A percentile compares a stretch with the other conserved stretches of the same genome.
Evolutionary conservation across 53 echinoderm and acorn worm species (phyloP).

Genomic region (Mesocentrotus franciscanus): DNA sequence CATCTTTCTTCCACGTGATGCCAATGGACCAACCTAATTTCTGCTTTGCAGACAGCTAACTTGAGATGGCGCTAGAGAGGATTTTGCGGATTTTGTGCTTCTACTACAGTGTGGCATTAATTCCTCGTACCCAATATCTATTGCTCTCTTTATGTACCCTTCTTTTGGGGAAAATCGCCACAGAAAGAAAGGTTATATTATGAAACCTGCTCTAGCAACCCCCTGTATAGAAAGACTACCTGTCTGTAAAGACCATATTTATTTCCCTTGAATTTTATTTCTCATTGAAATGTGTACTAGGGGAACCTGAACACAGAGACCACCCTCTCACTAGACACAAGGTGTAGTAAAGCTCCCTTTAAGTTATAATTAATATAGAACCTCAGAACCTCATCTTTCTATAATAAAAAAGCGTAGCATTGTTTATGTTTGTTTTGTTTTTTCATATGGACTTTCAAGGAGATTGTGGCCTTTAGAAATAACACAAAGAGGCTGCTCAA

Average conservation of each 20-base stretch:
- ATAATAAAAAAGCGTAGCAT: background rate
- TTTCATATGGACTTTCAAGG: background rate
- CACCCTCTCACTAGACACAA: no score
- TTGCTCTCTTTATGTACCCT: background rate
- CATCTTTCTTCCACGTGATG: no score
- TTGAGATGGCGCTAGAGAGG: background rate
- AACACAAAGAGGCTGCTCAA: background rate
- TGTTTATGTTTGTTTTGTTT: background rate
- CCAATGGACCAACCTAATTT: background rate
- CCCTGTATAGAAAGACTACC: no score
- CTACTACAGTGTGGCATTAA: background rate
- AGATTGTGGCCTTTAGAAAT: background rate
- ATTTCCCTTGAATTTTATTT: no score
- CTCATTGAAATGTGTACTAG: no score
- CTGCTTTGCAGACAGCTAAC: background rate
- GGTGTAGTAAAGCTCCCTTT: no score
- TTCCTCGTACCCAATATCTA: background rate
- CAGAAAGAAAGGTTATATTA: background rate
- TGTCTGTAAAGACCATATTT: no score
- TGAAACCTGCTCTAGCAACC: no score
- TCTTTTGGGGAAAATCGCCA: background rate
- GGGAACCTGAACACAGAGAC: no score
- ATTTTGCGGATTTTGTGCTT: background rate
- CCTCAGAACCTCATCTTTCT: background rate
- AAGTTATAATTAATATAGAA: background rate